These are phyloP conservation scores for Drosophila paracracens DNA, from an alignment of 2,888 invertebrate species.

Conservation along the genomic window DNA sequence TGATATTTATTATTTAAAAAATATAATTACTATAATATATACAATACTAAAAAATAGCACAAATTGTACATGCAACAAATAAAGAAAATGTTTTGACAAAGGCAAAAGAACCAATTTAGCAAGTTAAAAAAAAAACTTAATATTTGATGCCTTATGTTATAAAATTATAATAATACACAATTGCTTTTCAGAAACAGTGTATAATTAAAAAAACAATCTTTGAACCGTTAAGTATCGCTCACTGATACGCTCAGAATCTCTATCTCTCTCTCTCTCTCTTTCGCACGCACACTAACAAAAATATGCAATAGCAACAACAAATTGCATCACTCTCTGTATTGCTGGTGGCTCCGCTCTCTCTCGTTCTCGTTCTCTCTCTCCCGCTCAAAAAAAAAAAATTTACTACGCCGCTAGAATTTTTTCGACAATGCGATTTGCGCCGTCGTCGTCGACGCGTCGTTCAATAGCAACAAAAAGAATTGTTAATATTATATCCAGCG, in stretches of 20 bases:
- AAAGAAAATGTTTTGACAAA: background rate
- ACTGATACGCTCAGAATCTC: constrained; percentile 1
- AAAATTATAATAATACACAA: background rate
- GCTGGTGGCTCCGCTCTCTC: constrained; percentile 7
- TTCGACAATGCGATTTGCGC: constrained; percentile 72
- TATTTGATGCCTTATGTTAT: background rate
- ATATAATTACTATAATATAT: background rate
- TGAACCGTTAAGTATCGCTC: constrained; percentile 28
- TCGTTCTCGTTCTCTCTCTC: background rate
- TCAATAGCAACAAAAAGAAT: constrained; percentile 25
- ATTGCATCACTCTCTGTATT: constrained; percentile 16
- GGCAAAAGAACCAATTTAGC: background rate
- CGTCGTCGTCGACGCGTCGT: constrained; percentile 62
- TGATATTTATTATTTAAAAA: background rate
- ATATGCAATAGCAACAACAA: constrained; percentile 19
- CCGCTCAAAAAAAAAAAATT: constrained; percentile 24
- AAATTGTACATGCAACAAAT: background rate
- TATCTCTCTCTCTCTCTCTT: background rate
- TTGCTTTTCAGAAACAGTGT: background rate
- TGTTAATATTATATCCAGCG: constrained; percentile 2
- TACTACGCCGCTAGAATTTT: constrained; percentile 79
- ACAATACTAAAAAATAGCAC: background rate
- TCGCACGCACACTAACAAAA: constrained; percentile 3
- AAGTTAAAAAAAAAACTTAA: too few relatives aligned
- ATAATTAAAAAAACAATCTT: constrained; percentile 26